Percentiles rank a stretch among this genome's conserved stretches.
Conservation (phyloP, 2,113 vertebrate genomes). For the Oreamnos americanus region DNA sequence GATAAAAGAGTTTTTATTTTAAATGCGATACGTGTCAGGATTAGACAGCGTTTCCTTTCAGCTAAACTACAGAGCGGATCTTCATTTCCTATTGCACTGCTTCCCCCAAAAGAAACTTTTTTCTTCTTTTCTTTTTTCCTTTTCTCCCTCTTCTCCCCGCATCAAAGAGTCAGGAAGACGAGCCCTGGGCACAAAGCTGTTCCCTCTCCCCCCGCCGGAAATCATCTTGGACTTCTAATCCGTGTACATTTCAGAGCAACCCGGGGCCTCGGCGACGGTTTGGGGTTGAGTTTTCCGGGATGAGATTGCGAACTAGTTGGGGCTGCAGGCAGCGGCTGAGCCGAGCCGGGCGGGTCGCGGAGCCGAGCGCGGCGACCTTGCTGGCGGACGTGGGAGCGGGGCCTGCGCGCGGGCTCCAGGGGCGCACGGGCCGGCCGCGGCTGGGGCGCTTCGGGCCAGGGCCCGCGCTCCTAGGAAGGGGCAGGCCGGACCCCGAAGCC, state of each 20-base stretch:
- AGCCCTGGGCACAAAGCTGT: neutral
- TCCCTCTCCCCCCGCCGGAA: neutral
- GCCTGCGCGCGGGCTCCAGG: neutral
- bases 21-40: slow-evolving; percentile 31
- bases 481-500: neutral
- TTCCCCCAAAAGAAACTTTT: slow-evolving; percentile 41
- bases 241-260: neutral
- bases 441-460: neutral
- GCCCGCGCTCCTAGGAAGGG: neutral
- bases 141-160: neutral
- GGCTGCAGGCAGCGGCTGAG: neutral
- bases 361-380: neutral
- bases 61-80: neutral
- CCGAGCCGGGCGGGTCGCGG: neutral
- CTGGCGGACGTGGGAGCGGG: neutral
- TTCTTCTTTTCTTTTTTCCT: neutral
- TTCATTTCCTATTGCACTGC: slow-evolving; percentile 27
- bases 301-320: neutral
- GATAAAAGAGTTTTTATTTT: slow-evolving; percentile 60
- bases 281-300: neutral
- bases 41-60: slow-evolving; percentile 25
- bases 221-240: neutral
- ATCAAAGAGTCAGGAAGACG: neutral
- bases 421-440: neutral
- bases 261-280: neutral